Evolutionary conservation across 1,140 invertebrate species (phyloP), one percentile per base, ranked within the genome.

Genomic region (Condylostylus longicornis): DNA sequence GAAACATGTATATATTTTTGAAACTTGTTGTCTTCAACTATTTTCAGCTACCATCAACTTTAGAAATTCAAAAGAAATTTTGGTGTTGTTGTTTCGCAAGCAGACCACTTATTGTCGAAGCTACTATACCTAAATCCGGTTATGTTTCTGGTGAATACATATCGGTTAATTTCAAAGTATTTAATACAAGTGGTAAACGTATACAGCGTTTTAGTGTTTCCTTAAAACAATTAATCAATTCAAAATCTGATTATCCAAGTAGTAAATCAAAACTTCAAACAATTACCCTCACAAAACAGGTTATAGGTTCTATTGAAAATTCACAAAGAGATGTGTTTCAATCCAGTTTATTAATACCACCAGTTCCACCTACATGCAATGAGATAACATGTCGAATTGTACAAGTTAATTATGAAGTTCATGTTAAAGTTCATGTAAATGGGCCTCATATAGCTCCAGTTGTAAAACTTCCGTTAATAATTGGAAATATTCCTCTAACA

Each of bases 341-440:
- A n/a, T n/a, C n/a, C n/a, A n/a, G n/a, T 20, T 48, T 82, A 27
- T 59, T 65, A 10, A 62, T 82, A 21, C 77, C 78, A 1, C 65
- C 76, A 2, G 55, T 78, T 41, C 77, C 79, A 10, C 77, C 71
- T 0, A 78, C 77, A 0, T 58, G 54, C 52, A 58, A 80, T 1
- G 64, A 68, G 14, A 68, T 75, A 43, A n/a, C n/a, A n/a, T 80
- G 77, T 45, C 65, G 65, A 20, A 67, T 82, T 21, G 79, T 80
- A 37, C 74, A 78, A 54, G 59, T 81, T 37, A 68, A 72, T 43
- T 81, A 80, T 58, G 67, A 72, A 45, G 42, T 82, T 14, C 70
- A 74, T 54, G 68, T 82, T 14, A 53, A 57, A 43, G 58, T 61
- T 1, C 35, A 50, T 28, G 41, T 58, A 5, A 54, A 54, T 35